Percentiles rank a stretch among this genome's conserved stretches.
Conservation (phyloP, 2,113 vertebrate species). For the Galeopterus variegatus region DNA sequence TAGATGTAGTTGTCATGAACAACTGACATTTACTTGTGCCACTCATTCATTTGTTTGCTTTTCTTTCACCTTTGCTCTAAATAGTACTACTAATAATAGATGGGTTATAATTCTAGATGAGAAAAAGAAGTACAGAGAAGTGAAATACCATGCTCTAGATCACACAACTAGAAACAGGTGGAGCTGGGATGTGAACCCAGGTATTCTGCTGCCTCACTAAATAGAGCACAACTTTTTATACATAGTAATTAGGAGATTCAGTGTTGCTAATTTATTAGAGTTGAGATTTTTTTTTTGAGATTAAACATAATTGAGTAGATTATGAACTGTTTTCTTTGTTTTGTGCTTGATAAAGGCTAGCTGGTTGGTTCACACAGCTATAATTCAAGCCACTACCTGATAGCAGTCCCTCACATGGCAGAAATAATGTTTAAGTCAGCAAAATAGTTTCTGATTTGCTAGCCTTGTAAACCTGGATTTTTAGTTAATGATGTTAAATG, state of each 20-base stretch:
- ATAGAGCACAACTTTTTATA: not conserved
- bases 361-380: not conserved
- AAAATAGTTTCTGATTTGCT: conserved; percentile 44
- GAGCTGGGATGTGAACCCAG: not conserved
- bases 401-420: not conserved
- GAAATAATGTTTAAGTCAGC: conserved; percentile 32
- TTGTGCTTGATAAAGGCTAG: not conserved
- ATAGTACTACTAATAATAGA: not conserved
- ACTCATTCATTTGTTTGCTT: conserved; percentile 38
- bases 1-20: not conserved
- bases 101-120: not conserved
- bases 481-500: conserved; percentile 26
- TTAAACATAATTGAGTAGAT: not conserved
- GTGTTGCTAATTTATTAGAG: conserved; percentile 24
- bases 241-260: not conserved
- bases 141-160: not conserved
- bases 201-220: not conserved
- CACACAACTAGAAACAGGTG: not conserved
- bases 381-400: not conserved
- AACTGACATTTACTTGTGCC: not conserved
- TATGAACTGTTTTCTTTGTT: not conserved
- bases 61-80: conserved; percentile 43
- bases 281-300: conserved; percentile 19
- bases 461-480: not conserved
- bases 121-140: not conserved